Base-by-base conservation (phyloP, 2,888 invertebrate species). In the Timema podura region DNA sequence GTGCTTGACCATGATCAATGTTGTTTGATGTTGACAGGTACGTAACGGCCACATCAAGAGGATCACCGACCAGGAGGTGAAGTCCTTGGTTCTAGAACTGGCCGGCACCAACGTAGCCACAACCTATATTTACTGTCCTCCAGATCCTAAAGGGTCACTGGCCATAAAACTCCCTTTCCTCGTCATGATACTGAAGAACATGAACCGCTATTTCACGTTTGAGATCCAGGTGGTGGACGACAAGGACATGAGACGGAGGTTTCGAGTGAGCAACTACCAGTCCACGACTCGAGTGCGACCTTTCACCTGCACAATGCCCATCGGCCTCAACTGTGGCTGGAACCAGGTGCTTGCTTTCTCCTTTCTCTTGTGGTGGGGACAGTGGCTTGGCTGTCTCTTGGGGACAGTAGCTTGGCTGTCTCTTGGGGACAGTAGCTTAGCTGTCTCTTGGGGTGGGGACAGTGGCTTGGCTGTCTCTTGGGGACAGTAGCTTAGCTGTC, bases 221-320 rank as follows among this genome's bases (percentile, higher is more conserved):
- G 96, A 96, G 89, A 94, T 98, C 71, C 79, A 97, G 95, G 91
- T 97, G 70, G 84, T 97, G 76, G 97, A 98, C 82, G 96, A 98
- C 81, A 96, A 96, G 82, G 94, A 95, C 83, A 93, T 96, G 54
- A 85, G 94, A 73, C 83, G 97, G 78, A 81, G 91, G 75, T 95
- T 97, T 82, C 85, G 96, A 76, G 94, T 96, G 7, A 96, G 96
- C 78, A 98, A 98, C 82, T 98, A 95, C 82, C 96, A 97, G 80
- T 95, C 95, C 57, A 93, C 93, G 13, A 97, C 96, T 0, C 84
- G 95, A 77, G 94, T 97, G 10, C 95, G 95, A 80, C 95, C 96
- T n/a, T 98, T 97, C 80, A 97, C 97, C 77, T 96, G 96, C 78
- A 95, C 96, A 8, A 96, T 97, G 96, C 97, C 97, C 0, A 92